Evolutionary conservation across 2,797 vertebrate species (phyloP).

Genomic region (Synaphobranchus kaupii): DNA sequence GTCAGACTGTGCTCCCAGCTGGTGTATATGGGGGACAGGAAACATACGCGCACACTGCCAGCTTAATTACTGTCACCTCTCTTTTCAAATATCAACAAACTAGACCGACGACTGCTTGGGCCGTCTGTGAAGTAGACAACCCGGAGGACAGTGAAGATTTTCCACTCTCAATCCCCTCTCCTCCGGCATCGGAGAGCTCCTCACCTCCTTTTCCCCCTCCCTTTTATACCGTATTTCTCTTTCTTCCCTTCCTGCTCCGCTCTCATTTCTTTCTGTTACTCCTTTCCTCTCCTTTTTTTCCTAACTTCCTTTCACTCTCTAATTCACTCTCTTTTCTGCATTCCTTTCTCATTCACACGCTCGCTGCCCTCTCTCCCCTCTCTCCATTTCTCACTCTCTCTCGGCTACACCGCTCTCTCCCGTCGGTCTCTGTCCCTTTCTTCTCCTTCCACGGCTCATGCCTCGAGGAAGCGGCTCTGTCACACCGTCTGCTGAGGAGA

Average conservation of each 20-base stretch:
- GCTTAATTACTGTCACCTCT: neutral
- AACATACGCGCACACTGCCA: neutral
- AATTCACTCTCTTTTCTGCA: neutral
- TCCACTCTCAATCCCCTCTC: no score
- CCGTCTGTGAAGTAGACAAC: neutral
- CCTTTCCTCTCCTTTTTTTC: constrained; percentile 19
- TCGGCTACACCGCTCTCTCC: neutral
- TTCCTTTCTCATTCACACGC: neutral
- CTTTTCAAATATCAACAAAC: neutral
- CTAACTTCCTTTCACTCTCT: neutral
- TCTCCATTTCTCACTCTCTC: neutral
- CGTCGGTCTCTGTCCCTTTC: neutral
- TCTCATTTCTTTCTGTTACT: constrained; percentile 15
- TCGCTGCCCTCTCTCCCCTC: neutral
- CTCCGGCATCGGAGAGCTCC: no score
- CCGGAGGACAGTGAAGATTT: neutral
- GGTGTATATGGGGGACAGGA: neutral
- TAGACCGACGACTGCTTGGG: neutral
- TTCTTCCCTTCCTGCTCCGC: neutral
- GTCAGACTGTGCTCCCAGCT: neutral
- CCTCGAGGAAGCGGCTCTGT: neutral
- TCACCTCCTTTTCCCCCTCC: neutral
- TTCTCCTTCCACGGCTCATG: neutral
- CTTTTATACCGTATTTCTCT: neutral
- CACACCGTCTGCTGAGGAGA: neutral